phyloP scores from a whole-genome alignment of 2,797 vertebrate species.

The Melanotaenia parkinsoni region DNA sequence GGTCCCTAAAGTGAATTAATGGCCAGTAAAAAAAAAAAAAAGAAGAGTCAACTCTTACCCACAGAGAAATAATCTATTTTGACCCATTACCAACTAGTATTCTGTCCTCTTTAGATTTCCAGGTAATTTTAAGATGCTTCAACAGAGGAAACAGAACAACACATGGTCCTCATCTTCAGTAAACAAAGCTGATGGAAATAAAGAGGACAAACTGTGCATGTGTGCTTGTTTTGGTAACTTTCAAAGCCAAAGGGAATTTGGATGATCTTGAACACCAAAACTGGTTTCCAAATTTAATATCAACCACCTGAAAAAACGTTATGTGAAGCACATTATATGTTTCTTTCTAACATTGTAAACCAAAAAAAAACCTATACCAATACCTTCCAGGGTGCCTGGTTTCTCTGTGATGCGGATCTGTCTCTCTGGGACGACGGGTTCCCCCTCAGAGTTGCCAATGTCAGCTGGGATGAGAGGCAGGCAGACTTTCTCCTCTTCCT shows the following conservation, averaged over 20 bases:
- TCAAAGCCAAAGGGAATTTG: not conserved
- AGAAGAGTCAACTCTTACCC: too few species aligned
- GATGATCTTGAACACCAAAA: slow-evolving; percentile 10
- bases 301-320: not conserved
- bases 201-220: not conserved
- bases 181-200: not conserved
- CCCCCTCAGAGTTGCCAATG: slow-evolving; percentile 95
- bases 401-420: slow-evolving; percentile 97
- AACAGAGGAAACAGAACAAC: not conserved
- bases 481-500: slow-evolving; percentile 86
- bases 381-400: slow-evolving; percentile 90
- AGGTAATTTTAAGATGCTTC: too few species aligned
- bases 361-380: not conserved
- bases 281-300: not conserved
- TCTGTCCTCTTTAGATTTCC: not conserved
- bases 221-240: slow-evolving; percentile 17
- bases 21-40: not conserved
- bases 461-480: slow-evolving; percentile 91
- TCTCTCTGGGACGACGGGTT: slow-evolving; percentile 94
- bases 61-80: not conserved
- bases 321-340: not conserved
- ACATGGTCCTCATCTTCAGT: not conserved
- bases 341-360: not conserved
- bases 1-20: not conserved
- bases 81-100: not conserved